These are phyloP conservation scores for Nomia melanderi DNA, from an alignment of 1,140 invertebrate genomes.

Conservation along the genomic window DNA sequence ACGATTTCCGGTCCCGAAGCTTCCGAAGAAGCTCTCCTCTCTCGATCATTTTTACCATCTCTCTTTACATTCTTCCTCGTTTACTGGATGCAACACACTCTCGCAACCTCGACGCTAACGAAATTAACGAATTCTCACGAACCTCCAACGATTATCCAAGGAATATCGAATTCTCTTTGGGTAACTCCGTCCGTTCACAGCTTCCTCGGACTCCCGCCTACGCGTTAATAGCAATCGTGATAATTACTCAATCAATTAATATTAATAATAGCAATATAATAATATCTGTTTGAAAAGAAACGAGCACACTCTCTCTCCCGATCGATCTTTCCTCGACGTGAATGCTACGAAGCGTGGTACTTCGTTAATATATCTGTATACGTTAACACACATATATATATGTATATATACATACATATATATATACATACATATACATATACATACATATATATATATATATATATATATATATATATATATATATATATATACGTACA, in stretches of 20 bases:
- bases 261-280: too few species aligned
- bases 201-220: not conserved
- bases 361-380: conserved; percentile 2
- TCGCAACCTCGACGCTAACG: not conserved
- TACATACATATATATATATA: conserved; percentile 29
- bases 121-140: not conserved
- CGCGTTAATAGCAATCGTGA: too few species aligned
- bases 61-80: not conserved
- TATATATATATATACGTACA: too few species aligned
- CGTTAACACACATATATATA: conserved; percentile 21
- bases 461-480: too few species aligned
- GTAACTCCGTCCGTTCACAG: too few species aligned
- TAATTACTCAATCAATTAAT: too few species aligned
- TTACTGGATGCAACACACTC: not conserved
- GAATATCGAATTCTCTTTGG: conserved; percentile 29
- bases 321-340: not conserved
- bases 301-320: not conserved
- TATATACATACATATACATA: conserved; percentile 3
- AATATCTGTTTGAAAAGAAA: conserved; percentile 11
- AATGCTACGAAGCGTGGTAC: not conserved
- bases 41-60: not conserved
- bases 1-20: too few species aligned
- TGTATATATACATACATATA: conserved; percentile 28
- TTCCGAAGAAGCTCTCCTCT: too few species aligned
- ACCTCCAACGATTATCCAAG: too few species aligned